A percentile compares a stretch with the other conserved stretches of the same genome.
These are phyloP conservation scores for Sialia sialis DNA, from an alignment of 2,113 vertebrate genomes.

Conservation along the genomic window DNA sequence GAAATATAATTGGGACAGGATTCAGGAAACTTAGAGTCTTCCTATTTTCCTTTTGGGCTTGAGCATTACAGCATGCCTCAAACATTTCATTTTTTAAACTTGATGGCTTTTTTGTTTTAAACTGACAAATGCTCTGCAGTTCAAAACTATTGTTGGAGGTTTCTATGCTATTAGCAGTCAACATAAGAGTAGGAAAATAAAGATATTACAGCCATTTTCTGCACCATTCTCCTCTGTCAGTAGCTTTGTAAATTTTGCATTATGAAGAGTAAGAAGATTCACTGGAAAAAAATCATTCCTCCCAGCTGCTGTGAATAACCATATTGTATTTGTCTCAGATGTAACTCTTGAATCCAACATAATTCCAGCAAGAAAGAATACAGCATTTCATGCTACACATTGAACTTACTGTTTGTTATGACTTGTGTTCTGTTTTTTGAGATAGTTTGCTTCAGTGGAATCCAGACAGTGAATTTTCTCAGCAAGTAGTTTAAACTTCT, in stretches of 20 bases:
- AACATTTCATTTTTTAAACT: neutral
- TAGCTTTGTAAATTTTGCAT: neutral
- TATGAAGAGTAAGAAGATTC: neutral
- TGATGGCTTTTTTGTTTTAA: neutral
- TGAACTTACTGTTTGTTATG: neutral
- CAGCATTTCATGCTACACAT: neutral
- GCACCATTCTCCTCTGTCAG: neutral
- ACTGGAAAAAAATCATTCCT: neutral
- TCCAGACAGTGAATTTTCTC: neutral
- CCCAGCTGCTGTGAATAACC: neutral
- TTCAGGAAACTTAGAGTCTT: slow-evolving; percentile 68
- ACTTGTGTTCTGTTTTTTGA: neutral
- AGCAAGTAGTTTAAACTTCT: neutral
- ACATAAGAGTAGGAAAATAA: neutral
- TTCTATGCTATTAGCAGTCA: neutral
- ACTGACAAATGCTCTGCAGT: neutral
- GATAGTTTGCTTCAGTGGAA: neutral
- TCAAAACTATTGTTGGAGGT: neutral
- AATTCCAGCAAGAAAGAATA: neutral
- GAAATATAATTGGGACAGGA: slow-evolving; percentile 80
- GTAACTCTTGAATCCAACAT: neutral
- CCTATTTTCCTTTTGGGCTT: slow-evolving; percentile 53
- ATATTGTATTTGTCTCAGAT: neutral
- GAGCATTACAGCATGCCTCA: neutral
- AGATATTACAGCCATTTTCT: neutral